These are phyloP conservation scores for Hedychridium roseum DNA, from an alignment of 2,888 invertebrate genomes.

Conservation along the genomic window DNA sequence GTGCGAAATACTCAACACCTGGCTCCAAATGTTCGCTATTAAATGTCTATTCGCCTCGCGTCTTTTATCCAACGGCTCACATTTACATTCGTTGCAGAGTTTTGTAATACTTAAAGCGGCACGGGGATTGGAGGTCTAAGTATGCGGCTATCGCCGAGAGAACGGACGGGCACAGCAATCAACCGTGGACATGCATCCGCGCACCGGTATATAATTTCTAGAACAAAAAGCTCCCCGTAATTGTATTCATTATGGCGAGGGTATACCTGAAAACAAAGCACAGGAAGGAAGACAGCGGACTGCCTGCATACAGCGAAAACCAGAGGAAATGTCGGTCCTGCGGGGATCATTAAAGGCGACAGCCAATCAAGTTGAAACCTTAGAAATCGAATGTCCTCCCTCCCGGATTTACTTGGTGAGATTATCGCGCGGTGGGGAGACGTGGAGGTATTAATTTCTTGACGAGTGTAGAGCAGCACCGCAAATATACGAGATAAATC, in stretches of 20 bases:
- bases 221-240: conserved; percentile 56
- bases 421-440: neutral
- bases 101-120: no score
- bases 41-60: no score
- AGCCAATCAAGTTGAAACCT: conserved; percentile 23
- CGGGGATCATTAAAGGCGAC: no score
- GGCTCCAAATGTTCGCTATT: no score
- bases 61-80: no score
- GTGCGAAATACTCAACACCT: no score
- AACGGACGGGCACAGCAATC: conserved; percentile 49
- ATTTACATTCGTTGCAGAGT: no score
- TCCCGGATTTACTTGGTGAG: conserved; percentile 8
- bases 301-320: no score
- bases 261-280: conserved; percentile 48
- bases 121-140: no score
- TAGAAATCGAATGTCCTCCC: no score
- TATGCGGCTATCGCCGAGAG: conserved; percentile 28
- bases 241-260: conserved; percentile 56
- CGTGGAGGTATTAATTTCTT: conserved; percentile 16
- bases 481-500: conserved; percentile 44
- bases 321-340: neutral
- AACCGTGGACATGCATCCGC: conserved; percentile 51
- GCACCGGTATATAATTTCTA: conserved; percentile 53
- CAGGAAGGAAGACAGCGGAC: conserved; percentile 22
- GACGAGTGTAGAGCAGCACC: conserved; percentile 2